Conservation (phyloP, 2,888 invertebrate genomes). For the Cheilosia variabilis region DNA sequence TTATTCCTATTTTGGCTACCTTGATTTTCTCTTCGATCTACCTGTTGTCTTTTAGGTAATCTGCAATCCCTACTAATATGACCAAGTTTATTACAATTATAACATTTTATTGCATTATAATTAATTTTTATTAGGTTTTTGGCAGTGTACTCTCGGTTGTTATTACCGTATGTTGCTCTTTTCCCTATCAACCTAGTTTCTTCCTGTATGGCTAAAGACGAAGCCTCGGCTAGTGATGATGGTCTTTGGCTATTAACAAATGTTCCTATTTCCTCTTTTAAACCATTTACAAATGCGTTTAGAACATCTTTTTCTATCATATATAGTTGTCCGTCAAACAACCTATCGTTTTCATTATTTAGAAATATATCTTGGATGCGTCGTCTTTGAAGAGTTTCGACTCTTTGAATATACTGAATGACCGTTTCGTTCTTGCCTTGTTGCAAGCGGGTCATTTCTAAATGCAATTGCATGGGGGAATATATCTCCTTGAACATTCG, state of each 20-base stretch:
- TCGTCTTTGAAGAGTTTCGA: conserved; percentile 24
- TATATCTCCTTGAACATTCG: conserved; percentile 10
- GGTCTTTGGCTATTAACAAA: too few relatives aligned
- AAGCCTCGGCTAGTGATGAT: conserved; percentile 21
- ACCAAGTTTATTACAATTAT: conserved; percentile 24
- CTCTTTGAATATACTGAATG: conserved; percentile 17
- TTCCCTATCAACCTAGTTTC: conserved; percentile 19
- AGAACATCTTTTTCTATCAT: conserved; percentile 33
- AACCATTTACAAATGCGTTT: conserved; percentile 31
- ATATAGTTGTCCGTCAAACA: conserved; percentile 23
- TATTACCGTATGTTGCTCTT: conserved; percentile 8
- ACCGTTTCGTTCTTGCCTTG: conserved; percentile 31
- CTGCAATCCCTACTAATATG: conserved; percentile 23
- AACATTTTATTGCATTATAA: conserved; percentile 28
- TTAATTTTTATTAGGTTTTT: conserved; percentile 14
- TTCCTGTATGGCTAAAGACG: conserved; percentile 31
- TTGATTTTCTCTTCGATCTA: conserved; percentile 9
- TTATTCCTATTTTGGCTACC: background rate
- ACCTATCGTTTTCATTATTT: conserved; percentile 21
- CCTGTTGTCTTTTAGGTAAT: conserved; percentile 7
- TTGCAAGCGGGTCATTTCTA: conserved; percentile 38
- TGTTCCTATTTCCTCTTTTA: too few relatives aligned
- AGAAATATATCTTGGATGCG: conserved; percentile 25
- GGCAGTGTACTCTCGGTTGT: conserved; percentile 1
- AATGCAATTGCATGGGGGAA: conserved; percentile 26